These are phyloP conservation scores for Trinorchestia longiramus DNA, from an alignment of 1,140 invertebrate genomes.

Conservation along the genomic window DNA sequence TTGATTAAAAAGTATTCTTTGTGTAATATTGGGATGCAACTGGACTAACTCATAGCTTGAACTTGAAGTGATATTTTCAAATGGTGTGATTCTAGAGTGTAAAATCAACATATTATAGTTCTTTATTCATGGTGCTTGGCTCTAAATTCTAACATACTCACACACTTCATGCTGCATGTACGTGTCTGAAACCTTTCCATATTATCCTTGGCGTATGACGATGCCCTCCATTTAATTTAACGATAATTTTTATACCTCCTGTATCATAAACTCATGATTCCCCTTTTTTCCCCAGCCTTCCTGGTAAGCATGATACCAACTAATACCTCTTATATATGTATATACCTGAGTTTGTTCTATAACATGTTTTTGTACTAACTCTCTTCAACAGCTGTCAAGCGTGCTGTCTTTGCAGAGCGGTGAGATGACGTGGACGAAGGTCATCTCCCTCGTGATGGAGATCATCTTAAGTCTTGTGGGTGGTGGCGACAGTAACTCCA, in stretches of 20 bases:
- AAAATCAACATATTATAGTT: neutral
- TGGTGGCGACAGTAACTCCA: slow-evolving; percentile 73
- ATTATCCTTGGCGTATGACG: neutral
- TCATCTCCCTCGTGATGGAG: slow-evolving; percentile 82
- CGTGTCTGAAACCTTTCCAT: neutral
- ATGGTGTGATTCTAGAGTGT: neutral
- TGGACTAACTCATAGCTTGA: neutral
- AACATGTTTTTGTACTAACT: neutral
- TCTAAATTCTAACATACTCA: neutral
- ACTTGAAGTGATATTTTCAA: neutral
- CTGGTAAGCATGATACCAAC: too few species aligned
- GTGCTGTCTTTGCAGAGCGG: slow-evolving; percentile 62
- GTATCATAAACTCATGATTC: too few species aligned
- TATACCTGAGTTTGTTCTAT: neutral
- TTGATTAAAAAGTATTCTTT: neutral
- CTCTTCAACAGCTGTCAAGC: slow-evolving; percentile 34
- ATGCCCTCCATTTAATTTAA: too few species aligned
- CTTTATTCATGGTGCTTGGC: neutral
- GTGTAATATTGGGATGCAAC: neutral
- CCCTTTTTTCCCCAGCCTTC: too few species aligned
- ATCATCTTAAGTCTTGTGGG: slow-evolving; percentile 84
- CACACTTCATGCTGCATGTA: neutral
- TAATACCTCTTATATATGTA: neutral
- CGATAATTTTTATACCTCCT: too few species aligned
- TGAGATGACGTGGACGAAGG: slow-evolving; percentile 69